A percentile compares a stretch with the other conserved stretches of the same genome.
phyloP scores from a whole-genome alignment of 1,140 invertebrate species.

The Drosophila erecta region DNA sequence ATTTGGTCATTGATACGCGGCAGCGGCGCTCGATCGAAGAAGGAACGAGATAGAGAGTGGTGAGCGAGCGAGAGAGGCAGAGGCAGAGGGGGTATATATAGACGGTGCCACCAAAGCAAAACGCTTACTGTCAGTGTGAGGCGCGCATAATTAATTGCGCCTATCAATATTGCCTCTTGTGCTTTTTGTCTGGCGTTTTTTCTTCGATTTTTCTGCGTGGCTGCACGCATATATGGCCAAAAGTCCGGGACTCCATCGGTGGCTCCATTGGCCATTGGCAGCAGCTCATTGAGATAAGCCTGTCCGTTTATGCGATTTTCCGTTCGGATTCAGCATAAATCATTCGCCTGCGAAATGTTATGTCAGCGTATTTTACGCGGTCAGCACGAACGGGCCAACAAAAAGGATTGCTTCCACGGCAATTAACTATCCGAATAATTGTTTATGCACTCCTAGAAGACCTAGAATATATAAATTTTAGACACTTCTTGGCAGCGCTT shows the following conservation, averaged over 20 bases:
- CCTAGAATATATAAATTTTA: no score
- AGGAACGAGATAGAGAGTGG: not conserved
- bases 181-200: constrained; percentile 31
- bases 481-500: not conserved
- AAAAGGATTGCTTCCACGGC: constrained; percentile 22
- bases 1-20: constrained; percentile 79
- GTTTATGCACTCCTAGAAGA: not conserved
- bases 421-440: not conserved
- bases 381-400: constrained; percentile 15
- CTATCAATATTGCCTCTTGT: constrained; percentile 73
- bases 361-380: constrained; percentile 59
- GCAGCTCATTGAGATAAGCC: constrained; percentile 79
- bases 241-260: constrained; percentile 39
- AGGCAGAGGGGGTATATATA: not conserved
- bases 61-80: not conserved
- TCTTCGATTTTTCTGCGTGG: constrained; percentile 11
- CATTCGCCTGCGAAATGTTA: constrained; percentile 73
- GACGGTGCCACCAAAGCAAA: constrained; percentile 63
- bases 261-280: constrained; percentile 53
- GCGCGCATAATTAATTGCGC: constrained; percentile 81
- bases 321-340: constrained; percentile 72
- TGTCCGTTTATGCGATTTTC: constrained; percentile 71
- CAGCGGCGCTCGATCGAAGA: constrained; percentile 40
- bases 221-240: constrained; percentile 69
- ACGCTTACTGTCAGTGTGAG: constrained; percentile 79